Conservation (phyloP, 2,797 vertebrate species). For the Lemur catta region DNA sequence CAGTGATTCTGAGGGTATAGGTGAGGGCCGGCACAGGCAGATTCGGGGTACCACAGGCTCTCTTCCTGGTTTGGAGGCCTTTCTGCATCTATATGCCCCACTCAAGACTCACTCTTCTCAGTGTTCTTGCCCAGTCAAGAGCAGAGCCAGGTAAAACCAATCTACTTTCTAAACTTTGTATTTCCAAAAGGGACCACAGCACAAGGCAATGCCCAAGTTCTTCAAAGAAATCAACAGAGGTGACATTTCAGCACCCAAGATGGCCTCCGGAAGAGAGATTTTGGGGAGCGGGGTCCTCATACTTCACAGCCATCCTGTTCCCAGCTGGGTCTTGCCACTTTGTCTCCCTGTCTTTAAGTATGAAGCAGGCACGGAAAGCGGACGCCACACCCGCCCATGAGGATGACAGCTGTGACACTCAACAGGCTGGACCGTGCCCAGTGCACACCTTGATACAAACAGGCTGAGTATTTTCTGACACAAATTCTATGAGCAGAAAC, state of each 20-base stretch:
- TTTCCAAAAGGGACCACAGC: background rate
- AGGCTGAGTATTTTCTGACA: background rate
- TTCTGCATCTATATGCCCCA: background rate
- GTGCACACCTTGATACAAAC: background rate
- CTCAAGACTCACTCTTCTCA: background rate
- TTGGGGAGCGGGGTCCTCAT: background rate
- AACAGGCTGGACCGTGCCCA: rapidly evolving
- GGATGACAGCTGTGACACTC: background rate
- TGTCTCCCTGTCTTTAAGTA: background rate
- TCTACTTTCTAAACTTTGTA: background rate
- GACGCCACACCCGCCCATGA: background rate
- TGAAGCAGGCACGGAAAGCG: background rate
- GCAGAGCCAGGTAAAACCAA: background rate
- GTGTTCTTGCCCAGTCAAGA: background rate
- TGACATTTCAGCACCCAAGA: background rate
- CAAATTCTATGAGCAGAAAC: background rate
- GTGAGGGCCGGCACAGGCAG: rapidly evolving
- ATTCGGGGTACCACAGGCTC: background rate
- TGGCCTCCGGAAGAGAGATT: background rate
- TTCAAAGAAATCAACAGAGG: background rate
- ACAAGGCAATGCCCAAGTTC: background rate
- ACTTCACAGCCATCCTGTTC: background rate
- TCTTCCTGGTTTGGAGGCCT: background rate
- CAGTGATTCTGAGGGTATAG: background rate
- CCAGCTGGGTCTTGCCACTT: background rate